phyloP scores from a whole-genome alignment of 1,140 invertebrate species.

The Papilio machaon region DNA sequence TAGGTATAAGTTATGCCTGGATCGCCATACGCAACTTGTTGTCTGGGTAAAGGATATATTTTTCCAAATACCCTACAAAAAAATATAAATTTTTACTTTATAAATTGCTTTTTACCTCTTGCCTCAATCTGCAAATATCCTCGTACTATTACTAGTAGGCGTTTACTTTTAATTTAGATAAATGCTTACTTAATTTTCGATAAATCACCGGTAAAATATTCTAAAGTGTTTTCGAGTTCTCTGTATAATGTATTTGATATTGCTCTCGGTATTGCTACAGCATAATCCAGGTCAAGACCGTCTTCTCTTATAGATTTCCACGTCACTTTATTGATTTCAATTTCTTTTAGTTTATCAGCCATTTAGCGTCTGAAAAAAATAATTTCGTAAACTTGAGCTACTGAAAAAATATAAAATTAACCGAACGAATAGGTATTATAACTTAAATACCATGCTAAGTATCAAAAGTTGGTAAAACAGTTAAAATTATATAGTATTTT shows the following conservation, averaged over 20 bases:
- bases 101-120: background rate
- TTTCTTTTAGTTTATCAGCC: conserved; percentile 53
- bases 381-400: background rate
- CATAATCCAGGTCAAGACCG: conserved; percentile 82
- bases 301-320: conserved; percentile 80
- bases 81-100: conserved; percentile 42
- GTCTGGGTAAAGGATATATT: conserved; percentile 85
- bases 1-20: conserved; percentile 85
- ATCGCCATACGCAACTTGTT: conserved; percentile 87
- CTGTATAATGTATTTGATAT: conserved; percentile 76
- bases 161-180: no score
- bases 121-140: background rate
- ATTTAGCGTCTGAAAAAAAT: conserved; percentile 45
- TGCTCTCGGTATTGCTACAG: conserved; percentile 69
- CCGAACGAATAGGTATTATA: background rate
- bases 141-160: background rate
- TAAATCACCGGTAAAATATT: conserved; percentile 84
- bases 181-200: conserved; percentile 79
- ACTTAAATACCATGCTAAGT: background rate
- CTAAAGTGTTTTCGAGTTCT: conserved; percentile 80
- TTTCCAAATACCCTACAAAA: conserved; percentile 86
- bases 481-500: background rate
- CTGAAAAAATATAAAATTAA: background rate
- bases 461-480: no score
- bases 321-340: conserved; percentile 53